Base-by-base conservation (phyloP, 1,140 invertebrate genomes). In the Brachionus calyciflorus region DNA sequence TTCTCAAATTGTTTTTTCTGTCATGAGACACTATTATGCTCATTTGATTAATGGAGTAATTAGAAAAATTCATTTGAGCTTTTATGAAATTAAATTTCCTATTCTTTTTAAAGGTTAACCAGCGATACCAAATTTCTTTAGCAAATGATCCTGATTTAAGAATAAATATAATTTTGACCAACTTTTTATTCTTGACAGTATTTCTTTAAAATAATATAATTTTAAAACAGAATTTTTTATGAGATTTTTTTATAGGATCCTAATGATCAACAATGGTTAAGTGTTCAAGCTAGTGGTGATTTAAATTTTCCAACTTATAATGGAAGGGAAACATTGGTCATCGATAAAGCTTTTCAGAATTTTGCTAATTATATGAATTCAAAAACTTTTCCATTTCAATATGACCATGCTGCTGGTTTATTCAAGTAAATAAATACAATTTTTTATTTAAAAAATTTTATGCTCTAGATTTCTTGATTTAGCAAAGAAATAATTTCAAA, bases 331-430 rank as follows among this genome's bases (percentile, higher is more conserved):
- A 41, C 37, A 73, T 19, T 73, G 9, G 28, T 73, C 1, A 73
- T n/a, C 30, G 19, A 33, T 33, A 37, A 51, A 33, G 26, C 46
- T 17, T 10, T 73, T n/a, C 10, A 73, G 14, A 21, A 24, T 19
- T 73, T 73, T 51, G 69, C 17, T 0, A 19, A 51, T 37, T 73
- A 40, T 14, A 73, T 73, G n/a, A 73, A 51, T 55, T 73, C 69
- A 9, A 33, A 51, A 30, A 48, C 17, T 10, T 55, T 73, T 30
- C 7, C 30, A 7, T 73, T 73, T 19, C 9, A 73, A 19, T 73
- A 41, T 73, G 69, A 73, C 24, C 69, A 73, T 55, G 69, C 69
- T 2, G 69, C 37, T 48, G 44, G n/a, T 26, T 33, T 73, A 37
- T 73, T 73, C 9, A 30, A 51, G 69, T 73, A 37, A 37, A 3